phyloP scores from a whole-genome alignment of 2,888 invertebrate species.

The Scaptodrosophila latifasciaeformis region DNA sequence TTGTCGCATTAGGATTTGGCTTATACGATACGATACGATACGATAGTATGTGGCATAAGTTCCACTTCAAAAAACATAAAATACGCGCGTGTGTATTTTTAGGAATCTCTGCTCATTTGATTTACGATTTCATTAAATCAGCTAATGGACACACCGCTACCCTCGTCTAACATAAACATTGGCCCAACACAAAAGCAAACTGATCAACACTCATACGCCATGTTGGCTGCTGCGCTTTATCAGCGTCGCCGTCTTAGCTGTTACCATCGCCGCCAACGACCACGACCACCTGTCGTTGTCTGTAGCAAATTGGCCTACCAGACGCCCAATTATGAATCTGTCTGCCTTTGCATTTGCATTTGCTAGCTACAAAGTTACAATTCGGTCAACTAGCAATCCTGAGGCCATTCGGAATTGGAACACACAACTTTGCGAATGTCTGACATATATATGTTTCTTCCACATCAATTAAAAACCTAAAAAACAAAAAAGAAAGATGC shows the following conservation, averaged over 20 bases:
- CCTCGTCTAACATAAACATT: no score
- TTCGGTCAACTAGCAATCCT: constrained; percentile 26
- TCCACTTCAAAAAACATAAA: constrained; percentile 68
- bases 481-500: no score
- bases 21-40: background rate
- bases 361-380: constrained; percentile 28
- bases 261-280: constrained; percentile 26
- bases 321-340: constrained; percentile 52
- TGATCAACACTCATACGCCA: constrained; percentile 18
- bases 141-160: constrained; percentile 57
- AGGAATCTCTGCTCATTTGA: constrained; percentile 60
- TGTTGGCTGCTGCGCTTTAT: constrained; percentile 34
- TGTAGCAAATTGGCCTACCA: constrained; percentile 44
- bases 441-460: no score
- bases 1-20: constrained; percentile 22
- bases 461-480: no score
- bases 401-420: constrained; percentile 7
- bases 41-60: constrained; percentile 58
- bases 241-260: constrained; percentile 9
- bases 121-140: constrained; percentile 68
- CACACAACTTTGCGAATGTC: no score
- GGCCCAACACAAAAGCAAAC: background rate
- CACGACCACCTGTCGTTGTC: constrained; percentile 72
- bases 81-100: constrained; percentile 60
- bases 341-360: constrained; percentile 16